Evolutionary conservation across 2,888 invertebrate genomes (phyloP).

Genomic region (Sinelater perroti): DNA sequence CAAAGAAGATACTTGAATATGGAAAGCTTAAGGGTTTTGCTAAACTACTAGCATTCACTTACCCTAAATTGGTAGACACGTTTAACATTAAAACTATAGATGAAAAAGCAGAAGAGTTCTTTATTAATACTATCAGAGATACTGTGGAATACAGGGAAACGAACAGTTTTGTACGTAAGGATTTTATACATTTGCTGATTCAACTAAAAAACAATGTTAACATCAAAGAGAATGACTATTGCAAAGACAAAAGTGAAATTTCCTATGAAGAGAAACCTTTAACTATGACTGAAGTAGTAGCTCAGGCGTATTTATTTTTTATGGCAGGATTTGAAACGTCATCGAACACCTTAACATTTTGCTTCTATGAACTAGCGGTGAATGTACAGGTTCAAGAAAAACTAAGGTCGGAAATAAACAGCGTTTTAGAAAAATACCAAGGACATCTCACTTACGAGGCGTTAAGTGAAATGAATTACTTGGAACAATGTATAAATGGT

Average conservation of each 20-base stretch:
- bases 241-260: not conserved
- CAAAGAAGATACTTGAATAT: slow-evolving; percentile 37
- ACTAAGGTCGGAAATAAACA: slow-evolving; percentile 58
- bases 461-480: slow-evolving; percentile 61
- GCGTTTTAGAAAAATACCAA: slow-evolving; percentile 54
- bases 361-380: slow-evolving; percentile 62
- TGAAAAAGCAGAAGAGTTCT: slow-evolving; percentile 50
- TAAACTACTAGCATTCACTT: slow-evolving; percentile 22
- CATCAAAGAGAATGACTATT: not conserved
- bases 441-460: slow-evolving; percentile 61
- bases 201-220: not conserved
- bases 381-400: slow-evolving; percentile 60
- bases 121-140: not conserved
- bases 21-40: slow-evolving; percentile 21
- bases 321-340: slow-evolving; percentile 58
- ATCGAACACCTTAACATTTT: slow-evolving; percentile 58
- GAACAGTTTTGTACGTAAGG: not conserved
- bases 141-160: not conserved
- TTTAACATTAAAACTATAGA: slow-evolving; percentile 43
- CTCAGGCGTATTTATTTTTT: slow-evolving; percentile 50
- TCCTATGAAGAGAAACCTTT: too few relatives aligned
- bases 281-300: slow-evolving; percentile 34
- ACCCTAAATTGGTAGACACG: slow-evolving; percentile 40
- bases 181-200: not conserved
- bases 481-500: slow-evolving; percentile 58